Base-by-base conservation (phyloP, 2,113 vertebrate species). In the Pelvicachromis taeniatus region DNA sequence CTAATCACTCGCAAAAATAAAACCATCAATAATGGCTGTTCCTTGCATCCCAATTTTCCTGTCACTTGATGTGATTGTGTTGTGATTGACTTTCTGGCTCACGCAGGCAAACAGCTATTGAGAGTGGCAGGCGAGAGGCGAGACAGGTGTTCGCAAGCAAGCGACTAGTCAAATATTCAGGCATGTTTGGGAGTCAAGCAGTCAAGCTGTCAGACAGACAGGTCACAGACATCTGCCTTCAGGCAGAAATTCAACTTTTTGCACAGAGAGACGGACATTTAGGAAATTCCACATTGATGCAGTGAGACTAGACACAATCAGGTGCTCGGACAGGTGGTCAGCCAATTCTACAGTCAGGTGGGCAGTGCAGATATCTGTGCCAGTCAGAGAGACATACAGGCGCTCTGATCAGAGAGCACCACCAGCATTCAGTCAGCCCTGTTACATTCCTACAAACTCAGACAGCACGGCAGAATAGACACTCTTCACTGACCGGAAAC, bases 371-470 rank as follows among this genome's bases (percentile, higher is more conserved):
- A 70, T 70, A 45, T 70, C 40, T 70, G 21, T 70, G 65, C 65
- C 65, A 31, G 17, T 52, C 70, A 75, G 70, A 75, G 70, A 80
- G 63, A 75, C 53, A 81, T 29, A 65, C 54, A 21, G 78, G 31
- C 13, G 31, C 77, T 79, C 33, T 82, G 56, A 85, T 54, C 2
- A 9, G 88, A 77, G 88, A 94, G 93, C 93, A 85, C 89, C 87
- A 93, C 87, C 81, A 85, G 50, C 75, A 65, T 7, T 52, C 81
- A 85, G 85, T 78, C 50, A n/a, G 55, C 3, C 70, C 48, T 14
- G n/a, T 84, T 86, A 56, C 48, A 77, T 81, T 63, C 73, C 38
- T n/a, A 73, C 42, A 86, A 82, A 83, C 81, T 78, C 88, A 89
- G 83, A 88, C 77, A 78, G 85, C 65, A 84, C 23, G 61, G 78